Conservation (phyloP, 2,888 invertebrate species). For the Amphipyra tragopoginis region DNA sequence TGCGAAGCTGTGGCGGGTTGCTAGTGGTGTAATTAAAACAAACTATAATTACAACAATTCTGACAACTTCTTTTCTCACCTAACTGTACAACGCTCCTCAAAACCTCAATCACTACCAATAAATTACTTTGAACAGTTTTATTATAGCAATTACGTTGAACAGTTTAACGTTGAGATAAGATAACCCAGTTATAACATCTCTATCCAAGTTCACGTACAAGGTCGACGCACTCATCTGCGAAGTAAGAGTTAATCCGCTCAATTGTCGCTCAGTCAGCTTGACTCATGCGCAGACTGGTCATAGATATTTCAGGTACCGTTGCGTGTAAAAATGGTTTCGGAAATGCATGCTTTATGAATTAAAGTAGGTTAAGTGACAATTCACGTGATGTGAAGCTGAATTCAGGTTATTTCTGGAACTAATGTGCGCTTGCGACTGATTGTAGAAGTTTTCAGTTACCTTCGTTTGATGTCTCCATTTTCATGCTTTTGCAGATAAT, state of each 20-base stretch:
- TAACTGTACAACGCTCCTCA: constrained; percentile 27
- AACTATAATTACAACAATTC: constrained; percentile 2
- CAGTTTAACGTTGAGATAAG: constrained; percentile 55
- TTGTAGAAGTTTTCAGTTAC: constrained; percentile 19
- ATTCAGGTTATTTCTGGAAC: constrained; percentile 22
- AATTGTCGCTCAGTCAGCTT: constrained; percentile 39
- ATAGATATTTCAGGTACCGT: constrained; percentile 42
- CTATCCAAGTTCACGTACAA: constrained; percentile 57
- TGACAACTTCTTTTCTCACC: neutral
- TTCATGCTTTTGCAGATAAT: constrained; percentile 1
- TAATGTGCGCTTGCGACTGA: constrained; percentile 6
- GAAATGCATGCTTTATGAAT: constrained; percentile 46
- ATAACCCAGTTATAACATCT: constrained; percentile 55
- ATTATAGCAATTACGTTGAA: constrained; percentile 46
- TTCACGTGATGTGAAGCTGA: constrained; percentile 15
- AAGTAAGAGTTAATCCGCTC: constrained; percentile 34
- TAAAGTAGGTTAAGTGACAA: constrained; percentile 51
- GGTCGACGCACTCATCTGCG: constrained; percentile 50
- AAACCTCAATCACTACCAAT: constrained; percentile 30
- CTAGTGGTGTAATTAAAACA: too few species aligned
- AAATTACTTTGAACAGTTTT: constrained; percentile 47
- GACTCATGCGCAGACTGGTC: constrained; percentile 31
- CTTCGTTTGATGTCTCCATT: constrained; percentile 12
- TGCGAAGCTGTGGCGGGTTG: too few species aligned
- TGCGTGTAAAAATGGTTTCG: constrained; percentile 37